These are phyloP conservation scores for Eretmochelys imbricata DNA, from an alignment of 2,113 vertebrate species.

Conservation along the genomic window DNA sequence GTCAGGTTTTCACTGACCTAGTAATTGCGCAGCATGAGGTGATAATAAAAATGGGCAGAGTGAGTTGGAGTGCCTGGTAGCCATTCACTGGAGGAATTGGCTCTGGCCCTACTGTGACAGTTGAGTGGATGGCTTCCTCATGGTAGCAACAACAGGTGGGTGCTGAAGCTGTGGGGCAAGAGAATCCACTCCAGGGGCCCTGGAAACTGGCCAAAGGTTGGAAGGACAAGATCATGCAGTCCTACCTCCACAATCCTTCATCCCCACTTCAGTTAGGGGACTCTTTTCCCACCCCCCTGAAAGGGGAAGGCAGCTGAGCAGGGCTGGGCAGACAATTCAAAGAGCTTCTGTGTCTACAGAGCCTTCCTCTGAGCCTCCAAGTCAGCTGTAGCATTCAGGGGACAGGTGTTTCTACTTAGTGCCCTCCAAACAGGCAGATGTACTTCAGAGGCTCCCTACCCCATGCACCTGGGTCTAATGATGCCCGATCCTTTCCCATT, in stretches of 20 bases:
- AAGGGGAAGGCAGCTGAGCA: neutral
- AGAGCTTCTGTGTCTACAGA: neutral
- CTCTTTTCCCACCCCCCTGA: neutral
- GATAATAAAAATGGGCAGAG: neutral
- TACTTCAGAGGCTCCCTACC: neutral
- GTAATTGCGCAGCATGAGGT: neutral
- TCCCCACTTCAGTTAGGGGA: neutral
- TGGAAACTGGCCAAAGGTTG: neutral
- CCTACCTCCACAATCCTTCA: neutral
- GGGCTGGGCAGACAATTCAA: neutral
- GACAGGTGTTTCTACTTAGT: neutral
- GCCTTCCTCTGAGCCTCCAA: neutral
- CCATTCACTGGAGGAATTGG: neutral
- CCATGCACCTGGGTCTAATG: neutral
- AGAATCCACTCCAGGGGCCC: neutral
- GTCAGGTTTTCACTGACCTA: neutral
- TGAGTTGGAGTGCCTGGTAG: neutral
- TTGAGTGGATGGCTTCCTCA: neutral
- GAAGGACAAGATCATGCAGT: neutral
- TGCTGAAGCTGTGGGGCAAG: neutral
- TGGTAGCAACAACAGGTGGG: accelerated
- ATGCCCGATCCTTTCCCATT: neutral
- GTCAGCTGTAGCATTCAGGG: neutral
- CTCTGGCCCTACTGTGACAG: neutral
- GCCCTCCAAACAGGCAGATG: neutral